These are phyloP conservation scores for Anser cygnoides DNA, from an alignment of 2,113 vertebrate genomes.

Conservation along the genomic window DNA sequence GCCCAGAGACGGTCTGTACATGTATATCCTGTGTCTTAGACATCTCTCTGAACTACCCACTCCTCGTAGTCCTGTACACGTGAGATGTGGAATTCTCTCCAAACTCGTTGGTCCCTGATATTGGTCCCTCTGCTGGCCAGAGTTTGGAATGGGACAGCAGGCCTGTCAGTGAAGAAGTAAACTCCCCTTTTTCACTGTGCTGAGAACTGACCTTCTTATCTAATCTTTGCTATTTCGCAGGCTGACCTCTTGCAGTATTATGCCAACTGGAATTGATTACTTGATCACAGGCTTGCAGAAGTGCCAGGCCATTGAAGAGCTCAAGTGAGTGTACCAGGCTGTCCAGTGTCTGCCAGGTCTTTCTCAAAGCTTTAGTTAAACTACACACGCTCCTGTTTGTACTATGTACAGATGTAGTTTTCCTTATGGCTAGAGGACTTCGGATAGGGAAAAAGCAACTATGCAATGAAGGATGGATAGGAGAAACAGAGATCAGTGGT, in stretches of 20 bases:
- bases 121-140: neutral
- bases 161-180: neutral
- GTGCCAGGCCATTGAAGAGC: constrained; percentile 82
- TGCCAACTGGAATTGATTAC: neutral
- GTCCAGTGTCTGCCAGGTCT: neutral
- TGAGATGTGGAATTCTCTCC: neutral
- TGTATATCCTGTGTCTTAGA: neutral
- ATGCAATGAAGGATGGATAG: neutral
- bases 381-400: neutral
- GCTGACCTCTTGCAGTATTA: constrained; percentile 74
- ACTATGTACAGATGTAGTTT: neutral
- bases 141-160: neutral
- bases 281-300: constrained; percentile 75
- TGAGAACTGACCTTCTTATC: neutral
- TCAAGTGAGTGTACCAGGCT: constrained; percentile 78
- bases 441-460: neutral
- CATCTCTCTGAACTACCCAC: neutral
- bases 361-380: neutral
- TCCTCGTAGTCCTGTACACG: neutral
- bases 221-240: constrained; percentile 64
- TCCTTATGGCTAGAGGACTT: neutral
- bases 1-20: neutral
- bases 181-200: neutral
- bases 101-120: neutral
- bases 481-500: neutral